Evolutionary conservation across 2,797 vertebrate genomes (phyloP).

Genomic region (Saxicola maurus): DNA sequence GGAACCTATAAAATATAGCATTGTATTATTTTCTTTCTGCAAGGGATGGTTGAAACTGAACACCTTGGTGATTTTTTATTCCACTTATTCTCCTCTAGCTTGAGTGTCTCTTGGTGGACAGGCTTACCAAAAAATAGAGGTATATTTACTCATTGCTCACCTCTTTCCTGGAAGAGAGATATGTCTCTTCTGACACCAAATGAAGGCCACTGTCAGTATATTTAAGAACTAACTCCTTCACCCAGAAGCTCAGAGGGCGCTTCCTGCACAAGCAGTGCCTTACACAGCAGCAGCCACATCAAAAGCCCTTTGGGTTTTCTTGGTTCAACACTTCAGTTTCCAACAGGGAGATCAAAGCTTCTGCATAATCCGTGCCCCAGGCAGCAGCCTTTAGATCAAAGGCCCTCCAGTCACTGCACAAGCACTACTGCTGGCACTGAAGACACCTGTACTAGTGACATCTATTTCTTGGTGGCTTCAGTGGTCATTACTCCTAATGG

Average conservation of each 20-base stretch:
- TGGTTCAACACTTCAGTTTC: constrained; percentile 39
- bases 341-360: constrained; percentile 54
- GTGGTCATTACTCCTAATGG: not conserved
- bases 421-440: not conserved
- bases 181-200: not conserved
- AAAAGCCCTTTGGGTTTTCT: constrained; percentile 11
- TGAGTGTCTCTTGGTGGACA: not conserved
- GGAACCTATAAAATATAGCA: not conserved
- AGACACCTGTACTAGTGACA: constrained; percentile 17
- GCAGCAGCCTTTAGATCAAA: constrained; percentile 41
- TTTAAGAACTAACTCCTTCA: not conserved
- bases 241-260: not conserved
- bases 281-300: not conserved
- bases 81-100: not conserved
- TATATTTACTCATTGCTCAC: not conserved
- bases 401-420: constrained; percentile 1
- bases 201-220: not conserved
- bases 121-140: not conserved
- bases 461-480: not conserved
- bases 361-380: constrained; percentile 19
- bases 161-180: not conserved
- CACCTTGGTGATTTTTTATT: not conserved
- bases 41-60: not conserved
- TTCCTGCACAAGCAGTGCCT: not conserved
- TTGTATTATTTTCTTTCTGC: not conserved